Percentiles rank a stretch among this genome's conserved stretches.
phyloP scores from a whole-genome alignment of 92 coral and sea anemone species.

The Meandrina meandrites region DNA sequence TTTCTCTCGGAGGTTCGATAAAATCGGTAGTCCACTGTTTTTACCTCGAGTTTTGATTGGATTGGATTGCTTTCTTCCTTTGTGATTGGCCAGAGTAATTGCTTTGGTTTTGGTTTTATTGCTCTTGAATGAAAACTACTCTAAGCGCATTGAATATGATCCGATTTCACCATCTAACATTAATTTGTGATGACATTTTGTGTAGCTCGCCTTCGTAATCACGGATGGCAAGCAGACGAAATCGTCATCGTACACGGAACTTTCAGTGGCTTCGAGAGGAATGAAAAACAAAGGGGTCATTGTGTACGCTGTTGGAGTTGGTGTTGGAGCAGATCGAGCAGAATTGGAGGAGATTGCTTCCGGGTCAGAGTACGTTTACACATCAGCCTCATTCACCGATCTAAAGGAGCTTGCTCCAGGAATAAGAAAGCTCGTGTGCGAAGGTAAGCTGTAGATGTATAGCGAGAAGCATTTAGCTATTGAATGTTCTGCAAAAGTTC shows the following conservation, averaged over 20 bases:
- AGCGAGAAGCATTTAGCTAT: too few relatives aligned
- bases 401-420: constrained; percentile 38
- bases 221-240: constrained; percentile 69
- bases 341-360: constrained; percentile 62
- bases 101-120: too few relatives aligned
- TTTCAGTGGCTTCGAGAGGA: constrained; percentile 55
- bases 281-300: constrained; percentile 52
- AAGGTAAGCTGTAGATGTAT: constrained; percentile 28
- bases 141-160: not conserved
- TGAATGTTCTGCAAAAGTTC: not conserved
- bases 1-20: too few relatives aligned
- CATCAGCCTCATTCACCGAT: constrained; percentile 44
- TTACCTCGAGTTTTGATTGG: too few relatives aligned
- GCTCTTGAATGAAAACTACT: too few relatives aligned
- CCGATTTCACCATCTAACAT: not conserved
- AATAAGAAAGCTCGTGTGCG: constrained; percentile 43
- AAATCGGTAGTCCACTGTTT: too few relatives aligned
- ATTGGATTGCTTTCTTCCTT: too few relatives aligned
- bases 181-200: not conserved
- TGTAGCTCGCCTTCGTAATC: constrained; percentile 56
- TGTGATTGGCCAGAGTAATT: too few relatives aligned
- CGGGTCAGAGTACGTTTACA: constrained; percentile 27
- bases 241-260: constrained; percentile 42
- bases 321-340: constrained; percentile 25
- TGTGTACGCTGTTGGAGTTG: constrained; percentile 67